Percentiles rank a stretch among this genome's conserved stretches.
Conservation (phyloP, 2,797 vertebrate genomes). For the Rhinoraja longicauda region DNA sequence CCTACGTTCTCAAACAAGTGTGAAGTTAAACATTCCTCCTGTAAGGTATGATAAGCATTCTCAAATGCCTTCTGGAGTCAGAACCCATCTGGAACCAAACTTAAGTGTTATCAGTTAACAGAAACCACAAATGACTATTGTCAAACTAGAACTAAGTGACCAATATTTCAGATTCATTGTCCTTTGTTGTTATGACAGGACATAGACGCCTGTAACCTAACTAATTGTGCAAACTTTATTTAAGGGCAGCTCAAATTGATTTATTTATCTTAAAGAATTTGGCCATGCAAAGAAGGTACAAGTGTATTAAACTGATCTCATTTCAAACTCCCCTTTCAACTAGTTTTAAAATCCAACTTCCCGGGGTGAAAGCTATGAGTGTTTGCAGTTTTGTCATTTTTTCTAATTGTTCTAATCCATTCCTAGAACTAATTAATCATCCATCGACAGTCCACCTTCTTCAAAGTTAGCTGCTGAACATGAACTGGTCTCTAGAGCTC, state of each 20-base stretch:
- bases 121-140: background rate
- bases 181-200: background rate
- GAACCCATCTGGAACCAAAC: background rate
- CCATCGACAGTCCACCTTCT: constrained; percentile 1
- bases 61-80: background rate
- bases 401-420: constrained; percentile 34
- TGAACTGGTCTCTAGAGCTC: background rate
- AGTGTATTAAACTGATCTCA: background rate
- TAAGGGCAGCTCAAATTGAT: background rate
- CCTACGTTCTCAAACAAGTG: too few relatives aligned
- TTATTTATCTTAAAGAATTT: background rate
- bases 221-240: too few relatives aligned
- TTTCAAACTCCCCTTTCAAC: background rate
- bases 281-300: background rate
- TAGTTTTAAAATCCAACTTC: background rate
- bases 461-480: background rate
- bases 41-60: background rate
- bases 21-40: background rate
- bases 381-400: background rate
- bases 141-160: background rate
- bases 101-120: background rate
- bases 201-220: background rate
- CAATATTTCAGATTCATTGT: background rate
- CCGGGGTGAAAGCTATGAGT: background rate
- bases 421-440: constrained; percentile 2